Evolutionary conservation across 2,113 vertebrate species (phyloP).

Genomic region (Picathartes gymnocephalus): DNA sequence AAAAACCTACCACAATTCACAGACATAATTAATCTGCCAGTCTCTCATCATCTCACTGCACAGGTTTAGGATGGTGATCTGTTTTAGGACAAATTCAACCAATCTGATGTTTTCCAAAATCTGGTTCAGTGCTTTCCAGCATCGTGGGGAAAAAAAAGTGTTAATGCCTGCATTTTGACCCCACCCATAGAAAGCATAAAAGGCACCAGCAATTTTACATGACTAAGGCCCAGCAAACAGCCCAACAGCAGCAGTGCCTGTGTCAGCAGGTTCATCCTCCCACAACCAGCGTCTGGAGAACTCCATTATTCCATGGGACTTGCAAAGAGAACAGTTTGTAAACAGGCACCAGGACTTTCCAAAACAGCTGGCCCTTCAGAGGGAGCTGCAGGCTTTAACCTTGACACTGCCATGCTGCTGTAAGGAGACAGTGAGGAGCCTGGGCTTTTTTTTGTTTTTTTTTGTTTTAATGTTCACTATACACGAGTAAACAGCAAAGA

Average conservation of each 20-base stretch:
- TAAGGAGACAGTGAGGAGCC: background rate
- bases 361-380: background rate
- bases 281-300: background rate
- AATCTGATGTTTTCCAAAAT: background rate
- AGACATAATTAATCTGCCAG: background rate
- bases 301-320: background rate
- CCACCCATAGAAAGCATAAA: background rate
- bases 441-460: background rate
- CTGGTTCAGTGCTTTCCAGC: background rate
- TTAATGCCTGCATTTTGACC: background rate
- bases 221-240: background rate
- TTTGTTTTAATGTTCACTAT: background rate
- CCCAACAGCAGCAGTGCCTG: background rate
- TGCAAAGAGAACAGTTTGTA: slow-evolving; percentile 7
- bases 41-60: background rate
- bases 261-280: slow-evolving; percentile 23
- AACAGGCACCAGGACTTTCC: background rate
- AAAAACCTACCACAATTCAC: background rate
- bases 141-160: background rate
- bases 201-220: background rate
- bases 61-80: background rate
- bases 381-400: background rate
- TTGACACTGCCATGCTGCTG: background rate
- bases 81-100: background rate
- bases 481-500: background rate